Conservation (phyloP, 2,113 vertebrate genomes). For the Boulengeromyrus knoepffleri region DNA sequence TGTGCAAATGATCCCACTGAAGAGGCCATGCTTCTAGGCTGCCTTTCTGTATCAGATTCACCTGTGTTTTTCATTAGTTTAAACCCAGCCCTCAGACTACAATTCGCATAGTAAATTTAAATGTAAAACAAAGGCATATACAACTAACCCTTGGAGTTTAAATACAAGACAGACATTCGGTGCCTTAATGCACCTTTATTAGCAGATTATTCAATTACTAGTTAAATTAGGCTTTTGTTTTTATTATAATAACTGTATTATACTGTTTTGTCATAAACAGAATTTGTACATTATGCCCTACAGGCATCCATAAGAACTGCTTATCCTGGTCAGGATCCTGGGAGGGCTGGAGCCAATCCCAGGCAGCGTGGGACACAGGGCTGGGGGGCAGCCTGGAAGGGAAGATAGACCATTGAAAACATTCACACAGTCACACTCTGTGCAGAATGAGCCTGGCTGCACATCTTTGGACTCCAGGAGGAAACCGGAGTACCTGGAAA, state of each 20-base stretch:
- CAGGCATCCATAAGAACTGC: not conserved
- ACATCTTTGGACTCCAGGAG: not conserved
- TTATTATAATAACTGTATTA: not conserved
- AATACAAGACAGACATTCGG: not conserved
- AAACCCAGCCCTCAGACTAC: not conserved
- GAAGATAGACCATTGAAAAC: not conserved
- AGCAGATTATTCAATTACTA: not conserved
- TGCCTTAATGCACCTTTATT: not conserved
- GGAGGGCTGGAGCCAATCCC: not conserved
- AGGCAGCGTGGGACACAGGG: not conserved
- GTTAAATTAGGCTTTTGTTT: not conserved
- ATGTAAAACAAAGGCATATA: not conserved
- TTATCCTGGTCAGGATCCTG: not conserved
- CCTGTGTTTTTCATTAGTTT: not conserved
- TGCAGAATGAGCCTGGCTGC: not conserved
- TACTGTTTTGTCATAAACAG: not conserved
- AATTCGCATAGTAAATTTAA: not conserved
- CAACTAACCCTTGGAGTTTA: not conserved
- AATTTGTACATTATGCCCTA: not conserved
- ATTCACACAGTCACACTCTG: not conserved
- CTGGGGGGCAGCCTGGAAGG: not conserved
- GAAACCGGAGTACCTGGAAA: not conserved
- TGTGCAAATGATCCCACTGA: slow-evolving; percentile 44
- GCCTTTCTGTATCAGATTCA: not conserved
- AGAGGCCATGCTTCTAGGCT: slow-evolving; percentile 31